These are phyloP conservation scores for Stomatorhinus ivindoensis DNA, from an alignment of 2,113 vertebrate species.

Conservation along the genomic window DNA sequence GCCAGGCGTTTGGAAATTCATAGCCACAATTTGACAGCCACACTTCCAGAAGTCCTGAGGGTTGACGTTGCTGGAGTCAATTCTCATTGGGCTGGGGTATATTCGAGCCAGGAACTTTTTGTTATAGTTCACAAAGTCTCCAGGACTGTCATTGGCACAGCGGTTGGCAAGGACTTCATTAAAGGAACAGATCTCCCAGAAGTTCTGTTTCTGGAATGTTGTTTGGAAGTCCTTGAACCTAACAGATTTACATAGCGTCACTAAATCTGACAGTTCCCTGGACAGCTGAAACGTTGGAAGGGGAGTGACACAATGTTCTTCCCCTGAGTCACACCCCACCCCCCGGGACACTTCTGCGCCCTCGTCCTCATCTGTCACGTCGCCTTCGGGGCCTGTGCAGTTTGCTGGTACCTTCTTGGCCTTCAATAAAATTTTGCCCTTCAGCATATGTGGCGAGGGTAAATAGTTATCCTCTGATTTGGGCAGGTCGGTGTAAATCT, in stretches of 20 bases:
- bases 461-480: conserved; percentile 81
- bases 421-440: conserved; percentile 86
- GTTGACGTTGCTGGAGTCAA: conserved; percentile 98
- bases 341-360: conserved; percentile 91
- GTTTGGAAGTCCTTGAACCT: conserved; percentile 89
- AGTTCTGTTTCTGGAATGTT: conserved; percentile 88
- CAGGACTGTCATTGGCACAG: conserved; percentile 83
- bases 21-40: conserved; percentile 94
- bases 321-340: conserved; percentile 68
- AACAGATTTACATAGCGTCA: conserved; percentile 89
- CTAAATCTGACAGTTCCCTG: conserved; percentile 88
- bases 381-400: conserved; percentile 78
- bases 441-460: conserved; percentile 78
- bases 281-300: conserved; percentile 84
- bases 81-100: conserved; percentile 94
- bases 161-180: conserved; percentile 90
- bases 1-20: conserved; percentile 96
- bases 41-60: conserved; percentile 99
- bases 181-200: conserved; percentile 95
- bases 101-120: conserved; percentile 88
- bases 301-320: conserved; percentile 61
- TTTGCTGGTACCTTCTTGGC: conserved; percentile 80
- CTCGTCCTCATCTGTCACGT: conserved; percentile 95
- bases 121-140: conserved; percentile 97
- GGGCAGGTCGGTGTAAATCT: conserved; percentile 70